Base-by-base conservation (phyloP, 1,140 invertebrate species). In the Drosophila mauritiana region DNA sequence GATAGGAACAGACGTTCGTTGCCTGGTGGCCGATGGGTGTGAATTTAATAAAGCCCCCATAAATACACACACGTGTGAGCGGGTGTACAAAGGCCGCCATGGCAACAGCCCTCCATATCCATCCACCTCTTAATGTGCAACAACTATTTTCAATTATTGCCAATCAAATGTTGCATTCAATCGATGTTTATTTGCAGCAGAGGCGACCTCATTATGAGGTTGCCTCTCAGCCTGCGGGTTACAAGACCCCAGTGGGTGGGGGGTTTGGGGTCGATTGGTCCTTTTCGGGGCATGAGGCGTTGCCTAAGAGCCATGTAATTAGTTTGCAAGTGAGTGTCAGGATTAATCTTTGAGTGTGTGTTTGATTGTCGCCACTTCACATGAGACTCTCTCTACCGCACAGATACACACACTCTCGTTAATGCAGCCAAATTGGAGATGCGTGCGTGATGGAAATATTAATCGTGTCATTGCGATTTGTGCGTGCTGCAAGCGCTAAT, bases 61-160 rank as follows among this genome's bases (percentile, higher is more conserved):
- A 62, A 39, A 53, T 22, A 58, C 7, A 42, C 11, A 49, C 39
- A 57, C 27, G 42, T 7, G 2, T 4, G 1, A 20, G 20, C 11
- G n/a, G 54, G 12, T 11, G 11, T 53, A 68, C 82, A 81, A 86
- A 85, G 73, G 85, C 65, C 69, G 74, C 36, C 77, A 90, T 89
- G 80, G 67, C 85, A 89, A 89, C 80, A n/a, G 25, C 0, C 13
- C 40, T 27, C 53, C 40, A 13, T 31, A 31, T 37, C 13, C 49
- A 40, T 43, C 12, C n/a, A 51, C 25, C 53, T 69, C 79, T 84
- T 88, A 83, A 80, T 84, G 80, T 80, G 76, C 84, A 85, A 89
- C 81, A 90, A 91, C 85, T 86, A 85, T 90, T 91, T 85, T 91
- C 89, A 91, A 91, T 91, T 91, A 91, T 91, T 91, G 84, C 89